Conservation (phyloP, 2,888 invertebrate species). For the Nymphalis polychloros region DNA sequence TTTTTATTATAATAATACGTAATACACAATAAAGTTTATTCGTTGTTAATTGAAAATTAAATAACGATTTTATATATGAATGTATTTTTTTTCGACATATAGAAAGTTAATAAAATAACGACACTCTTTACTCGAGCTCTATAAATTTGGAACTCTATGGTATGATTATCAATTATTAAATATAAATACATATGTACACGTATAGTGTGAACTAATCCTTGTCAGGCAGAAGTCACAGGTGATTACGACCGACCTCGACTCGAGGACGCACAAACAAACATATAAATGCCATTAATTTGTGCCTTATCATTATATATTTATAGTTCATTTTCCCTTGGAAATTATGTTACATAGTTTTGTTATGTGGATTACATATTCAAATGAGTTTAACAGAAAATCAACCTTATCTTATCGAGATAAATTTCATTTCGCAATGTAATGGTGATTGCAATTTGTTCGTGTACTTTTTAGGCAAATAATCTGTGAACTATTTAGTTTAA, state of each 20-base stretch:
- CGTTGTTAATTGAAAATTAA: no score
- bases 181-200: no score
- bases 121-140: no score
- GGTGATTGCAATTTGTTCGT: neutral
- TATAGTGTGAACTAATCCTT: constrained; percentile 33
- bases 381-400: constrained; percentile 16
- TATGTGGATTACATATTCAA: constrained; percentile 16
- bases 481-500: constrained; percentile 13
- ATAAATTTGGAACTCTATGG: no score
- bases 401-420: constrained; percentile 12
- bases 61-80: no score
- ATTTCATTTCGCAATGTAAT: constrained; percentile 1
- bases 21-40: no score
- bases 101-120: no score
- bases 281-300: constrained; percentile 29
- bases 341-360: constrained; percentile 11
- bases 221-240: constrained; percentile 47
- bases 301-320: constrained; percentile 38
- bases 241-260: constrained; percentile 49
- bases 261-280: constrained; percentile 44
- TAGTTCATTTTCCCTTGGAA: constrained; percentile 38
- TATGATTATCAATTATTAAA: no score
- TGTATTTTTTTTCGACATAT: no score
- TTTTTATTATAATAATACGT: no score
- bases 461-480: constrained; percentile 12